phyloP scores from a whole-genome alignment of 2,113 vertebrate genomes.

The Syngnathus typhle region DNA sequence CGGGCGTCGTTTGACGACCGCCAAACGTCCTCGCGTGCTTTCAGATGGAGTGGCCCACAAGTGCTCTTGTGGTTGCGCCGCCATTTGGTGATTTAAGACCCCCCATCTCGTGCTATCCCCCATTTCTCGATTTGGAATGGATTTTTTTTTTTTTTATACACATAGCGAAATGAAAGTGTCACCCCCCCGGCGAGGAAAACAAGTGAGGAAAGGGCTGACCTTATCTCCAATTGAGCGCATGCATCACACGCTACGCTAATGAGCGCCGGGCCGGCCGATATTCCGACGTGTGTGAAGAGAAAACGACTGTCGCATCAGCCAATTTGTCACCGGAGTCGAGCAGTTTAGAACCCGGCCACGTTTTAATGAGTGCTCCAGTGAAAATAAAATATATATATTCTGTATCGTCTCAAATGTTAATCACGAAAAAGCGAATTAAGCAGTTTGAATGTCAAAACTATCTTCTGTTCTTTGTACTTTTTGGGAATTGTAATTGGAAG shows the following conservation, averaged over 20 bases:
- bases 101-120: too few relatives aligned
- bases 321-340: not conserved
- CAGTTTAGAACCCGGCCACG: not conserved
- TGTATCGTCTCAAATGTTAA: not conserved
- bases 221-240: not conserved
- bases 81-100: constrained; percentile 3
- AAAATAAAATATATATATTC: not conserved
- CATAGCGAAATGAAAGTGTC: not conserved
- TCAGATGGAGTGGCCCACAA: constrained; percentile 26
- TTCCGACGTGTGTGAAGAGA: not conserved
- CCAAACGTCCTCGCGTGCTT: constrained; percentile 28
- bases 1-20: constrained; percentile 36
- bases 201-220: constrained; percentile 11
- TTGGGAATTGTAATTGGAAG: constrained; percentile 3
- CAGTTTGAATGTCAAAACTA: constrained; percentile 1
- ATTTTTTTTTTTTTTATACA: not conserved
- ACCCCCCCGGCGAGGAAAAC: not conserved
- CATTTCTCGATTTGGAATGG: not conserved
- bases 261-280: not conserved
- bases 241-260: not conserved
- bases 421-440: not conserved
- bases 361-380: not conserved
- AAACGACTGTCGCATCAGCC: not conserved
- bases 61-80: not conserved
- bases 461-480: constrained; percentile 1